Evolutionary conservation across 2,113 vertebrate species (phyloP), one percentile per base, ranked within the genome.

Genomic region (Microtus richardsoni): DNA sequence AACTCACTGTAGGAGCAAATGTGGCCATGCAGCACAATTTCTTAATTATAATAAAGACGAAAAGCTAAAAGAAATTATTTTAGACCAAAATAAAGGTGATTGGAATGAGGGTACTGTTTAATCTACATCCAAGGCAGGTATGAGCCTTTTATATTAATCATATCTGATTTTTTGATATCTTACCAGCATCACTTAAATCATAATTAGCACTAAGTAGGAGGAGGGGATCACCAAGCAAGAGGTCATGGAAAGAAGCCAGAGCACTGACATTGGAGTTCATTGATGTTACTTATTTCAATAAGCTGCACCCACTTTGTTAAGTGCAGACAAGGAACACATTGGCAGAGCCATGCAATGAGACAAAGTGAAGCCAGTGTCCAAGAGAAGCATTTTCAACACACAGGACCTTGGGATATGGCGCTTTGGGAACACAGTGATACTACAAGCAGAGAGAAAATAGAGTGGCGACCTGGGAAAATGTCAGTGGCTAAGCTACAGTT

Each of bases 31-130:
- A 95, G 93, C 95, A 95, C 84, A 94, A 93, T 96, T 85, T 92
- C 88, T 92, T 96, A 96, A 96, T 96, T 95, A 91, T 93, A 73
- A 95, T 92, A 93, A 92, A 95, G 85, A 88, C 58, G 47, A 92
- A 93, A 95, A 86, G 49, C 62, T 80, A 94, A 71, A 96, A 36
- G 17, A 93, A 95, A 93, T 92, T 78, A 96, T 94, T 96, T 94
- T 64, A 93, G 44, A 93, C 64, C 49, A 88, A 96, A 93, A 84
- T 77, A 89, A 95, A 96, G 52, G 17, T 10, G 5, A 88, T 60
- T 70, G 64, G 82, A 89, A 95, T 91, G 33, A 85, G 92, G 88
- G 89, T 71, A 94, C 8, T 73, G 0, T 82, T 17, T 80, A 78
- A 96, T 88, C 36, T 86, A 77, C 47, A 49, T 83, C 62, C 24